A percentile compares a stretch with the other conserved stretches of the same genome.
These are phyloP conservation scores for Gobius niger DNA, from an alignment of 2,113 vertebrate genomes.

Conservation along the genomic window DNA sequence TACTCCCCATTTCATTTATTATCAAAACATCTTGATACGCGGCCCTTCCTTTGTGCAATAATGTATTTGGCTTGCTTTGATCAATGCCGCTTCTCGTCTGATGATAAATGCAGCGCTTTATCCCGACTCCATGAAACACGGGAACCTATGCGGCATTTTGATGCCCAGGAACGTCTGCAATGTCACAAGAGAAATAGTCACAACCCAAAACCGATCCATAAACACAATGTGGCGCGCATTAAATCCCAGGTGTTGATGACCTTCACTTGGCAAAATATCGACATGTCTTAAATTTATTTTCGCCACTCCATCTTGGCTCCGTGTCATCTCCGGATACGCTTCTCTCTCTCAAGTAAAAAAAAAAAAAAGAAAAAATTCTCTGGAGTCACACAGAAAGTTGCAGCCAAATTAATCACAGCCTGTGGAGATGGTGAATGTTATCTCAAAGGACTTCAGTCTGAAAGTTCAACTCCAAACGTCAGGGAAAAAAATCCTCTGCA, in stretches of 20 bases:
- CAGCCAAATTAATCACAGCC: conserved; percentile 5
- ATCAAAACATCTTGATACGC: neutral
- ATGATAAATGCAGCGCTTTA: neutral
- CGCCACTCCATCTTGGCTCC: conserved; percentile 35
- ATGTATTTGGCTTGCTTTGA: neutral
- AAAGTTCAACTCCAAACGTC: conserved; percentile 5
- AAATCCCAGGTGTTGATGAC: conserved; percentile 49
- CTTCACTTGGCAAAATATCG: conserved; percentile 50
- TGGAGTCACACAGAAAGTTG: neutral
- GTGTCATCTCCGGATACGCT: conserved; percentile 22
- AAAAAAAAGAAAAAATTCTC: conserved; percentile 24
- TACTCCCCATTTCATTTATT: neutral
- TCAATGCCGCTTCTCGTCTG: neutral
- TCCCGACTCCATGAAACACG: neutral
- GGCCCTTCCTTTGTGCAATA: neutral
- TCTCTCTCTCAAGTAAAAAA: neutral
- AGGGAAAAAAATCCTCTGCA: neutral
- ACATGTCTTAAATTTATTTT: conserved; percentile 54
- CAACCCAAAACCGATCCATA: conserved; percentile 56
- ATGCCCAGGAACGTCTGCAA: conserved; percentile 24
- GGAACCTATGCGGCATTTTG: conserved; percentile 12
- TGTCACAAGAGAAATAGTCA: conserved; percentile 49
- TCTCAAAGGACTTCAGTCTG: neutral
- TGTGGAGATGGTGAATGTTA: conserved; percentile 3
- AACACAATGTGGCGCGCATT: conserved; percentile 46